Evolutionary conservation across 2,888 invertebrate species (phyloP), one percentile per base, ranked within the genome.

Genomic region (Taphrorychus bicolor): DNA sequence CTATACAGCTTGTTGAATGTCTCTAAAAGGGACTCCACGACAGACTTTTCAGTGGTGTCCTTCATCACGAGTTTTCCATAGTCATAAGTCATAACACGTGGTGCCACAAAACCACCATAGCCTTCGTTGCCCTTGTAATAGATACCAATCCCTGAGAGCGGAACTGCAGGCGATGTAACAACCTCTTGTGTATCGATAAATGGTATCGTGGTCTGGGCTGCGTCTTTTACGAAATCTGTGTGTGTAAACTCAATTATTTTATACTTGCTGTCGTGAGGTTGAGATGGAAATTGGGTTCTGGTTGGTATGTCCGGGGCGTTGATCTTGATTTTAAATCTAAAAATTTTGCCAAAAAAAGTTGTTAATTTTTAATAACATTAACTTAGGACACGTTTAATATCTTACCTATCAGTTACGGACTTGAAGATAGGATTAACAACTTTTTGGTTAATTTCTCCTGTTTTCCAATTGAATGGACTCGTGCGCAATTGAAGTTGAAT

Each of bases 191-290:
- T 85, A 78, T 94, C 94, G 11, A 94, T 79, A 79, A 91, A 94
- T 0, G 94, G 94, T 65, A 94, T 88, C 0, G 93, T 93, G 71
- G 88, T 90, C 83, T 94, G 94, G 0, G 90, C 91, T 0, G 88
- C 92, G 81, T 94, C 93, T 16, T 86, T 87, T 18, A 87, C 87
- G 56, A 90, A 82, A 80, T 89, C 90, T 0, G 89, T 87, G 73
- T 91, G 85, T 0, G 87, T 87, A 60, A 78, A 77, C 40, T 74
- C 71, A 3, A 76, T 52, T 59, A 71, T 74, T 5, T 14, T 54
- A 19, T 11, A 7, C 7, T 9, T 16, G 7, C 19, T 24, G 7
- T 53, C 16, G 51, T 51, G 51, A 22, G 14, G 3, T 14, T 21
- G 16, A 7, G 73, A 72, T n/a, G 53, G 57, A 16, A 18, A 40